Percentiles rank a stretch among this genome's conserved stretches.
These are phyloP conservation scores for Tetheella fluctuosa DNA, from an alignment of 2,888 invertebrate genomes.

Conservation along the genomic window DNA sequence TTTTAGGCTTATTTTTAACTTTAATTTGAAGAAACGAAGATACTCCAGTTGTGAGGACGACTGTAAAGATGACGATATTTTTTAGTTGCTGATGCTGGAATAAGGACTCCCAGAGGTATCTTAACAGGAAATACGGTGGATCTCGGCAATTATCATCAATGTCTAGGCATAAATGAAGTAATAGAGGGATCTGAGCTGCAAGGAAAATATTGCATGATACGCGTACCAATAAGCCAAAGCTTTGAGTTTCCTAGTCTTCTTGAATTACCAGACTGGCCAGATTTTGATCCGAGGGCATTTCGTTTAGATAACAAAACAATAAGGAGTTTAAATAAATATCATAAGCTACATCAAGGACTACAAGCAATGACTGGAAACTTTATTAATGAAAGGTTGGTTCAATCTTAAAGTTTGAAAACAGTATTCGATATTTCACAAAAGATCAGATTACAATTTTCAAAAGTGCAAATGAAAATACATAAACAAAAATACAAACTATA, in stretches of 20 bases:
- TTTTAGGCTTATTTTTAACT: not conserved
- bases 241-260: conserved; percentile 35
- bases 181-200: conserved; percentile 45
- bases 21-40: too few relatives aligned
- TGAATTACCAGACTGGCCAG: conserved; percentile 33
- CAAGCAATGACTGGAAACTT: conserved; percentile 3
- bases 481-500: not conserved
- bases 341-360: not conserved
- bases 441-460: too few relatives aligned
- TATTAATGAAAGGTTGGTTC: not conserved
- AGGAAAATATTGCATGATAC: conserved; percentile 66
- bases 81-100: conserved; percentile 61
- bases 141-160: conserved; percentile 60
- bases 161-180: conserved; percentile 49
- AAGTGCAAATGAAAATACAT: not conserved
- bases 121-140: conserved; percentile 51
- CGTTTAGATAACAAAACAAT: conserved; percentile 10
- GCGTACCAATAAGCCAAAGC: conserved; percentile 47
- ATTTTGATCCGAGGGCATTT: conserved; percentile 20
- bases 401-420: not conserved
- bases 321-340: conserved; percentile 19
- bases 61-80: conserved; percentile 12
- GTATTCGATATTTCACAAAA: too few relatives aligned
- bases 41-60: too few relatives aligned
- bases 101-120: conserved; percentile 59